Percentiles rank a stretch among this genome's conserved stretches.
These are phyloP conservation scores for Propithecus deckenii DNA, from an alignment of 2,797 vertebrate genomes.

Conservation along the genomic window DNA sequence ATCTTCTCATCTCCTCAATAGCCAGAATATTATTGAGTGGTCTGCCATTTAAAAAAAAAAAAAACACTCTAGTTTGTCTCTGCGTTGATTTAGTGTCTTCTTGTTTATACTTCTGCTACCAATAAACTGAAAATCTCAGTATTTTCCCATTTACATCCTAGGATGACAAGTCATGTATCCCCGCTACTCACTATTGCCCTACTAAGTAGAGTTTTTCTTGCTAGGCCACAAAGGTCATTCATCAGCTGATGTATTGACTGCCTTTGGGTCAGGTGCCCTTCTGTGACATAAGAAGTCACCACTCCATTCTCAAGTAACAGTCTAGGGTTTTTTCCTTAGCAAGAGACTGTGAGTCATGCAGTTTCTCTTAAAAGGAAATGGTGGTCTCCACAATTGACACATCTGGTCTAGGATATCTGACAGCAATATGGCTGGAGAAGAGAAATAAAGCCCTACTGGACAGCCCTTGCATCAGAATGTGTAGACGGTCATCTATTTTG, in stretches of 20 bases:
- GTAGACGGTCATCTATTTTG: neutral
- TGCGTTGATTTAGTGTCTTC: constrained; percentile 10
- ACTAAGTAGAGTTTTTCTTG: neutral
- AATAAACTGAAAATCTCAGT: constrained; percentile 15
- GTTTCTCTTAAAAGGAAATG: constrained; percentile 48
- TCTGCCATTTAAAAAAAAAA: neutral
- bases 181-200: neutral
- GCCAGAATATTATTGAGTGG: neutral
- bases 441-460: neutral
- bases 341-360: neutral
- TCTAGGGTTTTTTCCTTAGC: constrained; percentile 8
- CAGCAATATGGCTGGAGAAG: neutral
- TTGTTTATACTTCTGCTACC: neutral
- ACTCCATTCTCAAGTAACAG: neutral
- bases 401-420: constrained; percentile 40
- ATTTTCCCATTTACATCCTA: neutral
- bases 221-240: neutral
- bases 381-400: neutral
- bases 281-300: neutral
- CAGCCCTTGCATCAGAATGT: neutral
- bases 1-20: constrained; percentile 9
- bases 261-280: neutral
- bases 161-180: neutral
- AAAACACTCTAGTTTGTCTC: neutral
- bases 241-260: neutral